phyloP scores from a whole-genome alignment of 2,797 vertebrate genomes.

The Diplodus sargus region DNA sequence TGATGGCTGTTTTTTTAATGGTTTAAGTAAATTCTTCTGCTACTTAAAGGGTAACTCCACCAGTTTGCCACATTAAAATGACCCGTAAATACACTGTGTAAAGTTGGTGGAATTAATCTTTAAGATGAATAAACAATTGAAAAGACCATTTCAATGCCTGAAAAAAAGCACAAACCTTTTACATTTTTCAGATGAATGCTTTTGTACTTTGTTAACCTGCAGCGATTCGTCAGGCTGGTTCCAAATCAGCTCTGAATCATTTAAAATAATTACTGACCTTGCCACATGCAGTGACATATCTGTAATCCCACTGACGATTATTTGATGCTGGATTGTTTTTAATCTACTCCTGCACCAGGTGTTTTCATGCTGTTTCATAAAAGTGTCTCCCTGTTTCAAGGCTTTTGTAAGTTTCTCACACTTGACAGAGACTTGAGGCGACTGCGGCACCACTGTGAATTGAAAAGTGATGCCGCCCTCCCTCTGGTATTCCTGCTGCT shows the following conservation, averaged over 20 bases:
- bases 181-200: not conserved
- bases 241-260: not conserved
- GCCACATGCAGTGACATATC: not conserved
- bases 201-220: not conserved
- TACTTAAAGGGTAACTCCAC: not conserved
- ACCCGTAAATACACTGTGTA: too few relatives aligned
- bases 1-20: not conserved
- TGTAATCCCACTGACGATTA: not conserved
- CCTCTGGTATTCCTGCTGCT: slow-evolving; percentile 7
- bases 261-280: not conserved
- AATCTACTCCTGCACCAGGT: not conserved
- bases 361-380: slow-evolving; percentile 1
- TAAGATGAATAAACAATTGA: not conserved
- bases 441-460: not conserved
- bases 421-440: not conserved
- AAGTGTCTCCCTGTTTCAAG: not conserved
- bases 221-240: not conserved
- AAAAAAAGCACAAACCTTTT: not conserved
- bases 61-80: too few relatives aligned
- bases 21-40: not conserved
- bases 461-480: not conserved
- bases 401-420: not conserved
- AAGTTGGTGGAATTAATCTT: too few relatives aligned
- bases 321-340: not conserved
- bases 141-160: not conserved